Conservation (phyloP, 2,888 invertebrate species). For the Athalia cordata region DNA sequence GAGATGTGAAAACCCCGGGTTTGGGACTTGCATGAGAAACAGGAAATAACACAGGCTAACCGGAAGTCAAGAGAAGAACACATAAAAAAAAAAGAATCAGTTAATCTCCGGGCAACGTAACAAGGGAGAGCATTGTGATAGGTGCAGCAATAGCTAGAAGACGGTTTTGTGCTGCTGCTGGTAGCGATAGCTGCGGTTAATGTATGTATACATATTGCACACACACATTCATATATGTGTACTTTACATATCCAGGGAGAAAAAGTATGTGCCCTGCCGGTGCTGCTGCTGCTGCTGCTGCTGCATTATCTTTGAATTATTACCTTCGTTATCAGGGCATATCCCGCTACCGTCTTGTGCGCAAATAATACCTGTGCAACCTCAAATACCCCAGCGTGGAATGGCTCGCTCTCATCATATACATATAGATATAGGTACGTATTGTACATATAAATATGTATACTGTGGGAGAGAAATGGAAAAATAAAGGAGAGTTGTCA, state of each 20-base stretch:
- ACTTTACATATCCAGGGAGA: no score
- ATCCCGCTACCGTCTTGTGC: slow-evolving; percentile 66
- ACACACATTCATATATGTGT: background rate
- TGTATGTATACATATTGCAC: slow-evolving; percentile 14
- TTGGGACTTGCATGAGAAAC: slow-evolving; percentile 31
- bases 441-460: background rate
- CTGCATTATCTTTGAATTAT: slow-evolving; percentile 65
- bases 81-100: slow-evolving; percentile 21
- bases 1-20: background rate
- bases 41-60: slow-evolving; percentile 36
- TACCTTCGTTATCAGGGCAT: slow-evolving; percentile 59
- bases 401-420: background rate
- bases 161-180: background rate
- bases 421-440: background rate
- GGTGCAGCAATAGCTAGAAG: background rate
- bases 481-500: background rate
- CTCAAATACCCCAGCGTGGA: slow-evolving; percentile 45
- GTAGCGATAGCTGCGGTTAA: background rate
- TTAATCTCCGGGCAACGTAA: background rate
- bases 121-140: slow-evolving; percentile 38
- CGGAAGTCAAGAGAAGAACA: slow-evolving; percentile 30
- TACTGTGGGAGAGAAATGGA: slow-evolving; percentile 27
- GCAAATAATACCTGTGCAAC: slow-evolving; percentile 51
- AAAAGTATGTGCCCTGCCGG: no score
- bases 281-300: background rate